phyloP scores from a whole-genome alignment of 2,797 vertebrate genomes.

The Sebastolobus altivelis region DNA sequence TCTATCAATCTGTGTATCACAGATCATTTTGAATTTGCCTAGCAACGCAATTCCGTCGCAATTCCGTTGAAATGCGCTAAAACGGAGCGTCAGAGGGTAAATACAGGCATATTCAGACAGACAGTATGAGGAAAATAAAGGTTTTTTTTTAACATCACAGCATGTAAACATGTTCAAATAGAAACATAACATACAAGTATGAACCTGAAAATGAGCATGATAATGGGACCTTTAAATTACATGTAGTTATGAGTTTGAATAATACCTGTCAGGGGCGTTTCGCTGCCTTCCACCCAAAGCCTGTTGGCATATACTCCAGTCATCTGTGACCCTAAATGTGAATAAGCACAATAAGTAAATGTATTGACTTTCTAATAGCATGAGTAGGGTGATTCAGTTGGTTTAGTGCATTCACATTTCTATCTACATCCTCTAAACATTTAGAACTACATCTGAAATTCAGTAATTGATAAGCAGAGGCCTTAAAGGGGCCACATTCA shows the following conservation, averaged over 20 bases:
- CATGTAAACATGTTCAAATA: too few species aligned
- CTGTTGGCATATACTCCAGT: not conserved
- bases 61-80: too few species aligned
- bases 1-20: not conserved
- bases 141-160: too few species aligned
- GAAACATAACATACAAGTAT: too few species aligned
- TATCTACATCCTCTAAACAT: not conserved
- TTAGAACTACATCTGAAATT: slow-evolving; percentile 10
- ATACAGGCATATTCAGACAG: too few species aligned
- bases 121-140: too few species aligned
- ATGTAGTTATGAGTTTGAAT: too few species aligned
- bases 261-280: not conserved
- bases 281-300: not conserved
- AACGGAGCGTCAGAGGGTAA: too few species aligned
- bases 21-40: not conserved
- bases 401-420: not conserved
- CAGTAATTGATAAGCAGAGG: slow-evolving; percentile 22
- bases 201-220: too few species aligned
- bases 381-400: not conserved
- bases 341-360: not conserved
- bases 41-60: too few species aligned
- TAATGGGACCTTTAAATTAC: too few species aligned
- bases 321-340: not conserved
- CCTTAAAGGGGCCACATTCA: slow-evolving; percentile 43
- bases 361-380: not conserved